These are phyloP conservation scores for Trematomus bernacchii DNA, from an alignment of 2,797 vertebrate genomes.

Conservation along the genomic window DNA sequence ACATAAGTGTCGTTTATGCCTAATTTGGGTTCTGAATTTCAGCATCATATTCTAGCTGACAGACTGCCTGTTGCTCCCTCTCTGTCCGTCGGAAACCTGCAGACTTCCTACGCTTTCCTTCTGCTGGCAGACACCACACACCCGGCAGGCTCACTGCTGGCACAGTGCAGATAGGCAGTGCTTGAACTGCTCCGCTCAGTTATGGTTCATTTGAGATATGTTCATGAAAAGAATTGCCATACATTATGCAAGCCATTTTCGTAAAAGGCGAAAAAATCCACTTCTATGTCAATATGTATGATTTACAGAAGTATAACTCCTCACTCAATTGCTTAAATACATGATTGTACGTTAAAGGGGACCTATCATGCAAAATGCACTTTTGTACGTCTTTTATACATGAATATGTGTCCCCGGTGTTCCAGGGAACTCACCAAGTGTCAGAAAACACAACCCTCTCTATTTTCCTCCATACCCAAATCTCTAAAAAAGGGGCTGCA, in stretches of 20 bases:
- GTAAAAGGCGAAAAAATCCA: slow-evolving; percentile 40
- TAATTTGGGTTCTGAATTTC: slow-evolving; percentile 36
- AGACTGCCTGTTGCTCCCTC: slow-evolving; percentile 64
- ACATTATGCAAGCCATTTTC: slow-evolving; percentile 52
- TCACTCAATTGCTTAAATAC: slow-evolving; percentile 8
- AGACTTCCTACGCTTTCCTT: slow-evolving; percentile 71
- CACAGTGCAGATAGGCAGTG: slow-evolving; percentile 42
- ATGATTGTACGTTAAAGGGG: background rate
- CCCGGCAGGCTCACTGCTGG: slow-evolving; percentile 57
- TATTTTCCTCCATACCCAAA: too few relatives aligned
- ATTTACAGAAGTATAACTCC: slow-evolving; percentile 15
- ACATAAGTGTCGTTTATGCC: background rate
- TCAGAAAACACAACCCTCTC: too few relatives aligned
- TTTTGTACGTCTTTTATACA: too few relatives aligned
- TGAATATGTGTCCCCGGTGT: too few relatives aligned
- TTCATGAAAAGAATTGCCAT: slow-evolving; percentile 44
- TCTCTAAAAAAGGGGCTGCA: too few relatives aligned
- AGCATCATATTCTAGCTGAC: slow-evolving; percentile 42
- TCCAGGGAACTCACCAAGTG: too few relatives aligned
- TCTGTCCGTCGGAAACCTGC: slow-evolving; percentile 58
- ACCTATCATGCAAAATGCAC: too few relatives aligned
- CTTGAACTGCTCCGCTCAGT: slow-evolving; percentile 30
- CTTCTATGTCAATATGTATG: slow-evolving; percentile 42
- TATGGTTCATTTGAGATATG: slow-evolving; percentile 40
- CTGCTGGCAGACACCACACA: slow-evolving; percentile 61